phyloP scores from a whole-genome alignment of 2,888 invertebrate genomes.

The Ephialtes manifestator region DNA sequence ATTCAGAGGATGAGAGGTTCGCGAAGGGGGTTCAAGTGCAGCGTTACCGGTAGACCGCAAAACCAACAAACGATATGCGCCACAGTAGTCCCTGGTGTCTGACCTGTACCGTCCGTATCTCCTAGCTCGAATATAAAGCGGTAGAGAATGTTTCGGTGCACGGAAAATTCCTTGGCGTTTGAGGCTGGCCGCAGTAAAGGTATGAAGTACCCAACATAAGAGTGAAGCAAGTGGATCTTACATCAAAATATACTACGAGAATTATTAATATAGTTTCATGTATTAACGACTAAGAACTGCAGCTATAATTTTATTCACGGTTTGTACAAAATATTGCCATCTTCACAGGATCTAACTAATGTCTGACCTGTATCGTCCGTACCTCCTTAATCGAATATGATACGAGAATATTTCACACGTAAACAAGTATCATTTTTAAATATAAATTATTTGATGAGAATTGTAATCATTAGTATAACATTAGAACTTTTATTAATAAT shows the following conservation, averaged over 20 bases:
- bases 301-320: no score
- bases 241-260: not conserved
- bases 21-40: conserved; percentile 76
- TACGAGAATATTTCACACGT: no score
- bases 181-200: conserved; percentile 54
- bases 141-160: conserved; percentile 50
- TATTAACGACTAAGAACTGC: not conserved
- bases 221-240: conserved; percentile 12
- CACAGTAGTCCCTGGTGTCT: conserved; percentile 57
- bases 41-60: conserved; percentile 83
- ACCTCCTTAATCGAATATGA: no score
- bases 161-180: conserved; percentile 48
- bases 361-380: no score
- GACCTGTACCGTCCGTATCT: conserved; percentile 62
- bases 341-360: no score
- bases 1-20: conserved; percentile 62
- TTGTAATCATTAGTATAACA: no score
- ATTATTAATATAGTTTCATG: not conserved
- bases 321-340: no score
- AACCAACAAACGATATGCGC: conserved; percentile 83
- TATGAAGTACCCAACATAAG: conserved; percentile 7
- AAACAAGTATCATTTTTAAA: no score
- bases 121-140: conserved; percentile 52
- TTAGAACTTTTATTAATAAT: no score
- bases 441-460: no score